These are phyloP conservation scores for Dendrocincla tyrannina DNA, from an alignment of 2,797 vertebrate genomes.

Conservation along the genomic window DNA sequence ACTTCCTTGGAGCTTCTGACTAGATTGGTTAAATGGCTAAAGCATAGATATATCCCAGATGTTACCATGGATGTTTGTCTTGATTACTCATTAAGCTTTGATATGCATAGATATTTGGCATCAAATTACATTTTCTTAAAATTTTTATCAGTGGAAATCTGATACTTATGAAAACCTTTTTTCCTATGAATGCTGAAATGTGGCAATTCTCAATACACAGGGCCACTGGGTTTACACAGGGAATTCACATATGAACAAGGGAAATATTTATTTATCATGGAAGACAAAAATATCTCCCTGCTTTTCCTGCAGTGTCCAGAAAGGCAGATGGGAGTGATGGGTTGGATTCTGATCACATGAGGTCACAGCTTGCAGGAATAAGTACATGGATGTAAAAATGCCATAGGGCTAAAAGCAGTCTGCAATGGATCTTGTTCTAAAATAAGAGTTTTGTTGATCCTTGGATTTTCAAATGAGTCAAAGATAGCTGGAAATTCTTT, in stretches of 20 bases:
- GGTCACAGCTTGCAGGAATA: not conserved
- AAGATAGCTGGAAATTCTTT: not conserved
- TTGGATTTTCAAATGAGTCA: not conserved
- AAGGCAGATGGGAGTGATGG: not conserved
- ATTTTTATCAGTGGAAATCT: conserved; percentile 49
- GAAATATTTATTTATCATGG: conserved; percentile 50
- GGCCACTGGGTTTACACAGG: conserved; percentile 24
- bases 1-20: not conserved
- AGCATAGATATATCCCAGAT: not conserved
- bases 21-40: not conserved
- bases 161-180: conserved; percentile 50
- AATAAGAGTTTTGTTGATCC: not conserved
- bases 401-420: not conserved
- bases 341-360: not conserved
- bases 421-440: not conserved
- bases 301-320: conserved; percentile 30
- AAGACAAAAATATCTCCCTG: conserved; percentile 43
- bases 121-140: conserved; percentile 64
- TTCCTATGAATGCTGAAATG: not conserved
- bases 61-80: not conserved
- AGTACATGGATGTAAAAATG: not conserved
- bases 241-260: conserved; percentile 37
- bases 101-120: conserved; percentile 32
- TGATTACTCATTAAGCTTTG: conserved; percentile 54
- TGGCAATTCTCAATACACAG: conserved; percentile 34